These are phyloP conservation scores for Paralichthys olivaceus DNA, from an alignment of 2,113 vertebrate genomes.

Conservation along the genomic window DNA sequence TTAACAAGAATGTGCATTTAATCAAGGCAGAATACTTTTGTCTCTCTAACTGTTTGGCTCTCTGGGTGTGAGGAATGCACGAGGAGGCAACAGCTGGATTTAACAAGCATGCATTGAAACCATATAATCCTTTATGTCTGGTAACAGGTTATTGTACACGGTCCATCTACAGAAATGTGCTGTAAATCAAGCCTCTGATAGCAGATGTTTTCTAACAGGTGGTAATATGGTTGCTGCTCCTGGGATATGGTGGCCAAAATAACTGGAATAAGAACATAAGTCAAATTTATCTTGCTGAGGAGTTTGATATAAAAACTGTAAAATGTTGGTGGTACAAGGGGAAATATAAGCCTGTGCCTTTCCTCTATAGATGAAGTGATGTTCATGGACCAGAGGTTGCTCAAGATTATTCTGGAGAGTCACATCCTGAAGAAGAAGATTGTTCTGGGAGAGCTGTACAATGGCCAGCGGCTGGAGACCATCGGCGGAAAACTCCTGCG, in stretches of 20 bases:
- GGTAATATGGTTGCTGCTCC: background rate
- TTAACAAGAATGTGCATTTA: slow-evolving; percentile 26
- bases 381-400: slow-evolving; percentile 88
- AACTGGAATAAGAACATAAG: background rate
- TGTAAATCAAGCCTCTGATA: slow-evolving; percentile 15
- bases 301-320: too few species aligned
- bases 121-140: background rate
- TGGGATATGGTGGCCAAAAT: background rate
- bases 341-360: slow-evolving; percentile 5
- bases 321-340: background rate
- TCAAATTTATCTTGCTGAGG: background rate
- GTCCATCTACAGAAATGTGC: background rate
- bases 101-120: background rate
- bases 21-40: slow-evolving; percentile 5
- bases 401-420: slow-evolving; percentile 91
- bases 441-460: slow-evolving; percentile 90
- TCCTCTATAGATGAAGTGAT: slow-evolving; percentile 88
- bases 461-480: slow-evolving; percentile 93
- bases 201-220: background rate
- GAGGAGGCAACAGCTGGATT: slow-evolving; percentile 6
- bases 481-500: slow-evolving; percentile 90
- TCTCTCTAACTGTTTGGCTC: slow-evolving; percentile 10
- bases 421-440: slow-evolving; percentile 93
- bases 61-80: slow-evolving; percentile 10
- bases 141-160: background rate